Percentiles rank a stretch among this genome's conserved stretches.
Conservation (phyloP, 2,113 vertebrate species). For the Caretta caretta region DNA sequence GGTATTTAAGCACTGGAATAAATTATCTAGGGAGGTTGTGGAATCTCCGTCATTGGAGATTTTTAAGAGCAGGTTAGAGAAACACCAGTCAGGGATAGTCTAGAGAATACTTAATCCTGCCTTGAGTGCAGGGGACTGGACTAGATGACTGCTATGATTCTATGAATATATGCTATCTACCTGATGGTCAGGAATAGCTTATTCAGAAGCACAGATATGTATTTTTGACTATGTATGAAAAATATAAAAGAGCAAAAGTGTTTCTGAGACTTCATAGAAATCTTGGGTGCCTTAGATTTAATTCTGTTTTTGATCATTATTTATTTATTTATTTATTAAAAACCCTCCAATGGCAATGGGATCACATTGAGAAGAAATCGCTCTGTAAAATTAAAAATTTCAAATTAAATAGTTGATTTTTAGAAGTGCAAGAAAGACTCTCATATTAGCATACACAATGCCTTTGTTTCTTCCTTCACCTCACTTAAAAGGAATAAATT, state of each 20-base stretch:
- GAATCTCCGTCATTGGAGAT: too few species aligned
- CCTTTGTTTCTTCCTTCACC: background rate
- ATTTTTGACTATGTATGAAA: background rate
- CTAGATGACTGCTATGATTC: too few species aligned
- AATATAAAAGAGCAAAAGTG: background rate
- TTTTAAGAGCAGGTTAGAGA: too few species aligned
- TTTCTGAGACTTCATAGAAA: background rate
- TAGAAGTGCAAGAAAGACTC: background rate
- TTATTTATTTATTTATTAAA: background rate
- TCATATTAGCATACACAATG: background rate
- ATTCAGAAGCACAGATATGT: background rate
- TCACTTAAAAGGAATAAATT: background rate
- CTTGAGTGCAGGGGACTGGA: too few species aligned
- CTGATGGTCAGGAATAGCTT: background rate
- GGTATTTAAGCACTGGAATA: too few species aligned
- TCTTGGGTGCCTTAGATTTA: background rate
- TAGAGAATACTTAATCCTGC: too few species aligned
- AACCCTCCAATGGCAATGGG: background rate
- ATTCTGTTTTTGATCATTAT: background rate
- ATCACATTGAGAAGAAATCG: background rate
- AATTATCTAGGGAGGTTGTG: too few species aligned
- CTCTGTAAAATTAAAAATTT: conserved; percentile 13
- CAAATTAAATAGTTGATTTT: conserved; percentile 14
- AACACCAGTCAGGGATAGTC: too few species aligned
- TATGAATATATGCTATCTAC: background rate